These are phyloP conservation scores for Salticus scenicus DNA, from an alignment of 2,888 invertebrate genomes.

Conservation along the genomic window DNA sequence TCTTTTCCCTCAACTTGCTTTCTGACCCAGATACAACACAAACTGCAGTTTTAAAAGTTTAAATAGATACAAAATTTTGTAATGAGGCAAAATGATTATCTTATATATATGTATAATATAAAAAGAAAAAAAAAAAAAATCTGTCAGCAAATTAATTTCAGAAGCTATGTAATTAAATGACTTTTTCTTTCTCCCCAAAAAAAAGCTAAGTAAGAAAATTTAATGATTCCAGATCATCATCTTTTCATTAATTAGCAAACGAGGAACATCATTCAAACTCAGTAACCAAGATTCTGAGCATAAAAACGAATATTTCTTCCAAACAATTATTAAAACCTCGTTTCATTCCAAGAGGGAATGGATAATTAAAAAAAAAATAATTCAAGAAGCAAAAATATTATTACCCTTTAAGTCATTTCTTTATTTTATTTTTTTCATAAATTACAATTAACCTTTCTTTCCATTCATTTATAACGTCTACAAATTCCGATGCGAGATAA, in stretches of 20 bases:
- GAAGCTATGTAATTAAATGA: background rate
- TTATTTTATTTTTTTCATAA: constrained; percentile 59
- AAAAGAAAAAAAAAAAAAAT: too few relatives aligned
- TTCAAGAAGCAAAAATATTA: constrained; percentile 49
- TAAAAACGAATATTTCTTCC: constrained; percentile 21
- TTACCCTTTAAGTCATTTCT: constrained; percentile 59
- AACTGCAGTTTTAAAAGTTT: too few relatives aligned
- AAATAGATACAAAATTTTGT: too few relatives aligned
- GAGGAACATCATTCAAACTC: constrained; percentile 10
- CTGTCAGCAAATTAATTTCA: background rate
- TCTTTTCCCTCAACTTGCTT: too few relatives aligned
- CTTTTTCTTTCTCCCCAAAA: background rate
- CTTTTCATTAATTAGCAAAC: constrained; percentile 2
- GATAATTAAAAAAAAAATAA: background rate
- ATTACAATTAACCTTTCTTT: constrained; percentile 69
- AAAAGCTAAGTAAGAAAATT: background rate
- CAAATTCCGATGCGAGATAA: constrained; percentile 67
- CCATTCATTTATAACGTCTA: constrained; percentile 68
- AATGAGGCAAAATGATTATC: too few relatives aligned
- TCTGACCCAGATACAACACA: too few relatives aligned
- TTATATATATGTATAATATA: too few relatives aligned
- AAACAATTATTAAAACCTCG: constrained; percentile 59
- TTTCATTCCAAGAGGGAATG: constrained; percentile 31
- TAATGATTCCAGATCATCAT: constrained; percentile 19
- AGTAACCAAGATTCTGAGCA: background rate